Evolutionary conservation across 2,113 vertebrate species (phyloP).

Genomic region (Hypanus sabinus): DNA sequence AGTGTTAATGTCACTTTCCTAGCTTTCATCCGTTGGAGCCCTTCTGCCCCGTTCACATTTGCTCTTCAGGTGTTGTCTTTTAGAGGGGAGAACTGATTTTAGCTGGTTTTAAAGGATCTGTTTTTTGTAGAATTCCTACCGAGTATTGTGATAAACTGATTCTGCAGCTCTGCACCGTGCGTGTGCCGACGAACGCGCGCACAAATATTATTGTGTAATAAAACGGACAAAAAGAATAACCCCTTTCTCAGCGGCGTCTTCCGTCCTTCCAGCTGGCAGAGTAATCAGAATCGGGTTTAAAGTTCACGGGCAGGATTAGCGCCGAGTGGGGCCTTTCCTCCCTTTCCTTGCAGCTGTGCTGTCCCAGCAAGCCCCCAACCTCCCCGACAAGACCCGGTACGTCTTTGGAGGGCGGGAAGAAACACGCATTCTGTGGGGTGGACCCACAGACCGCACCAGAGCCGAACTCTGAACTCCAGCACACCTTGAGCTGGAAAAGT

Average conservation of each 20-base stretch:
- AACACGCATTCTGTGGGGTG: too few species aligned
- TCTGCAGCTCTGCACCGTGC: neutral
- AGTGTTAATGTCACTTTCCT: slow-evolving; percentile 25
- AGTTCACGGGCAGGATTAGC: too few species aligned
- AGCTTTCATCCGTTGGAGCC: slow-evolving; percentile 24
- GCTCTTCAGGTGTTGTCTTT: slow-evolving; percentile 22
- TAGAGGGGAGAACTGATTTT: slow-evolving; percentile 31
- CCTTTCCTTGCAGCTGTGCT: too few species aligned
- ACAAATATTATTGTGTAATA: slow-evolving; percentile 34
- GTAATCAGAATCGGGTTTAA: too few species aligned
- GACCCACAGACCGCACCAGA: too few species aligned
- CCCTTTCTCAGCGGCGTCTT: neutral
- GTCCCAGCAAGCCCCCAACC: too few species aligned
- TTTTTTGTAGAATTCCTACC: slow-evolving; percentile 36
- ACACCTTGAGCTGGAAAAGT: too few species aligned
- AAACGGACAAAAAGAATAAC: neutral
- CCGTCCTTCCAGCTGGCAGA: neutral
- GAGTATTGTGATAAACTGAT: slow-evolving; percentile 33
- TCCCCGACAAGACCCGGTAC: too few species aligned
- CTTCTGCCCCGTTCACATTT: slow-evolving; percentile 8
- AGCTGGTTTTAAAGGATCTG: slow-evolving; percentile 35
- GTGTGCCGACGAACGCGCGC: neutral
- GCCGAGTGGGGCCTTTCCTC: too few species aligned
- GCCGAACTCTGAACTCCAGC: too few species aligned
- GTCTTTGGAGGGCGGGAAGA: too few species aligned